Percentiles rank a stretch among this genome's conserved stretches.
Conservation (phyloP, 2,888 invertebrate species). For the Chironomus riparius region DNA sequence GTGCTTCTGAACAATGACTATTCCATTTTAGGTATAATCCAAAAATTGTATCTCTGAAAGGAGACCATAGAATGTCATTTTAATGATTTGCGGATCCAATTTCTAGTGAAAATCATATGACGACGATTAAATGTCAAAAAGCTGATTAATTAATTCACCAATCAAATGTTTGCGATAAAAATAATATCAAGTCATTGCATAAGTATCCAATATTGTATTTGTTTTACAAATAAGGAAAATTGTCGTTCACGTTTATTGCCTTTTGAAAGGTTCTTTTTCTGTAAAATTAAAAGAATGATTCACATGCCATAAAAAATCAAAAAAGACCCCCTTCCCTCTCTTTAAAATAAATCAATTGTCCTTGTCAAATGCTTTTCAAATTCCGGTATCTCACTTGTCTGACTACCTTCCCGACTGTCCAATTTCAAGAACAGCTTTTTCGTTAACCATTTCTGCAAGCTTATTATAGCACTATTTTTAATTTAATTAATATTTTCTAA, state of each 20-base stretch:
- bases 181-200: too few species aligned
- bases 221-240: too few species aligned
- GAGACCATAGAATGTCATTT: neutral
- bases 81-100: neutral
- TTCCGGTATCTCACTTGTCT: neutral
- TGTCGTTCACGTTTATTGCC: too few species aligned
- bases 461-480: neutral
- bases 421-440: neutral
- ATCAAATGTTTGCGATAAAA: too few species aligned
- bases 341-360: too few species aligned
- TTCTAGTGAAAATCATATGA: too few species aligned
- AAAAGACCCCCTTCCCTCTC: too few species aligned
- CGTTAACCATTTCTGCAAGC: neutral
- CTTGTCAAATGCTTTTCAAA: neutral
- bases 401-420: neutral
- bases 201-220: too few species aligned
- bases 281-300: too few species aligned
- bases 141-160: neutral
- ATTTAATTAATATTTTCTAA: neutral
- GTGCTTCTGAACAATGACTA: neutral
- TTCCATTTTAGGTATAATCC: slow-evolving; percentile 8
- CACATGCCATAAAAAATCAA: neutral
- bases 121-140: neutral
- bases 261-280: too few species aligned
- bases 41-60: neutral